Evolutionary conservation across 2,113 vertebrate genomes (phyloP), one percentile per base, ranked within the genome.

Genomic region (Oryzias melastigma): DNA sequence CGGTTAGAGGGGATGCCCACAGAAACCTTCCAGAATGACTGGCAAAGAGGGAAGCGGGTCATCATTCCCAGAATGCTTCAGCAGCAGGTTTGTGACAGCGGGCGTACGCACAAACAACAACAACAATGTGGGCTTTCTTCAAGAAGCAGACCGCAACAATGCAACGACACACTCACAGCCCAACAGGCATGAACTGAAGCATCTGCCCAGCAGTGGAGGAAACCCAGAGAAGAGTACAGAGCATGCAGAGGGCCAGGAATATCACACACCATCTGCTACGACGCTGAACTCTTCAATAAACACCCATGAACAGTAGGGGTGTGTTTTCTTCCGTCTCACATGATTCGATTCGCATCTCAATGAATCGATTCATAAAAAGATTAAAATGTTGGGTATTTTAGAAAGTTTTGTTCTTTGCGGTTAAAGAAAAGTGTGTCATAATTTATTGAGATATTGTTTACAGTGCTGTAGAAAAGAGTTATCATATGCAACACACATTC

Each of bases 121-220:
- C 68, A 71, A 83, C 80, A 85, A 85, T 71, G 73, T 43, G 20
- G 14, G 58, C 55, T 35, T 84, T 82, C 70, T 84, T 65, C 59
- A 63, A 54, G 49, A 68, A 64, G 4, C 69, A 62, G 57, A 78
- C 60, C 27, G 48, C 58, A 50, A 74, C 72, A 69, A 67, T 27
- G 18, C 64, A 61, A 25, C 45, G 49, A 67, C 80, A 67, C 66
- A 76, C 51, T 58, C 62, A 14, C 45, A 74, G 68, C 48, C 57
- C 45, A 54, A 18, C 14, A 24, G 68, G n/a, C 53, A 66, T 58
- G 55, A 58, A 65, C 51, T 46, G 0, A 55, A 63, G 50, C 62
- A 60, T 50, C 69, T 66, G 63, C 68, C 56, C 19, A 14, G 17
- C 18, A 15, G 60, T 68, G 75, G 35, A 68, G 12, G 41, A 56